A percentile compares a stretch with the other conserved stretches of the same genome.
These are phyloP conservation scores for Caenorhabditis plicata DNA, from an alignment of 2,888 invertebrate species.

Conservation along the genomic window DNA sequence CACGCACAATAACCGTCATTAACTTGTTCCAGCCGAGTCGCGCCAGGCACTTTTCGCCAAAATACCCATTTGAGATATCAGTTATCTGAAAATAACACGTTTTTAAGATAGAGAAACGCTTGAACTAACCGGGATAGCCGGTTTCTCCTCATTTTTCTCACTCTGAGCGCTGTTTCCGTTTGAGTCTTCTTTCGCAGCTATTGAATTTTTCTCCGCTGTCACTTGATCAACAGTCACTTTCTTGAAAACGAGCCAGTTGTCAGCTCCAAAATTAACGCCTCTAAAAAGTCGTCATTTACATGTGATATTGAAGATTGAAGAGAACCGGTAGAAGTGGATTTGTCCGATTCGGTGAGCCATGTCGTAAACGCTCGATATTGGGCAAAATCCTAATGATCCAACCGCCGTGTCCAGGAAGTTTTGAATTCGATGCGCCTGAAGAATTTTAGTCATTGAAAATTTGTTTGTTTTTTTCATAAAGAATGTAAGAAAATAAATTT, in stretches of 20 bases:
- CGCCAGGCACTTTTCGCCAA: conserved; percentile 50
- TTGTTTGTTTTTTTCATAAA: too few relatives aligned
- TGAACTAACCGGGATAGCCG: conserved; percentile 11
- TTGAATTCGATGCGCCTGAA: conserved; percentile 57
- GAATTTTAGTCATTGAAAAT: too few relatives aligned
- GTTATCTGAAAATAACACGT: conserved; percentile 11
- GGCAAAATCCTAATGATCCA: conserved; percentile 56
- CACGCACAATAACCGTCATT: conserved; percentile 58
- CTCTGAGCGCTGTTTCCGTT: conserved; percentile 24
- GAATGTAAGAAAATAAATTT: too few relatives aligned
- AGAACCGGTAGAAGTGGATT: conserved; percentile 55
- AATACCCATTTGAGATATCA: conserved; percentile 39
- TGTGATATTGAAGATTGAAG: background rate
- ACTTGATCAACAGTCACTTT: conserved; percentile 58
- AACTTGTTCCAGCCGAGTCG: conserved; percentile 57
- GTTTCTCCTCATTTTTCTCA: conserved; percentile 21
- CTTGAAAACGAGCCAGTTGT: conserved; percentile 61
- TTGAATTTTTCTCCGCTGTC: conserved; percentile 28
- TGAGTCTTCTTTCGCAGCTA: conserved; percentile 28
- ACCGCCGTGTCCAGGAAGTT: conserved; percentile 58
- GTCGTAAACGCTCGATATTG: conserved; percentile 53
- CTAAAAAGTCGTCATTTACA: conserved; percentile 12
- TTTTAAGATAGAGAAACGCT: background rate
- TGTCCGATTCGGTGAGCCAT: conserved; percentile 60
- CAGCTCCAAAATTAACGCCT: conserved; percentile 59